A percentile compares a stretch with the other conserved stretches of the same genome.
Conservation (phyloP, 2,113 vertebrate genomes). For the Dicentrarchus labrax region DNA sequence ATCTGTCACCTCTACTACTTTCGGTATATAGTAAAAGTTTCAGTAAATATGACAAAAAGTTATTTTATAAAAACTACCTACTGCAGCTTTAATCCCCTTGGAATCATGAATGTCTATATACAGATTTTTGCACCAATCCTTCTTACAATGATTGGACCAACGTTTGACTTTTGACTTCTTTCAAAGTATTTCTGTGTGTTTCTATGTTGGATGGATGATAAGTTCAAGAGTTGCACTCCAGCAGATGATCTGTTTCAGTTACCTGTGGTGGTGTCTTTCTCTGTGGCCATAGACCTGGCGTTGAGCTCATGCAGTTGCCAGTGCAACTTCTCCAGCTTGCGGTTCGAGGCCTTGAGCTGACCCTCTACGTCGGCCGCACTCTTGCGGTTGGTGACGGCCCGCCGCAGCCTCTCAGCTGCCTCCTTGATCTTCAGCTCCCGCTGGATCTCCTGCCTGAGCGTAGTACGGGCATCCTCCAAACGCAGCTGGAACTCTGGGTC, state of each 20-base stretch:
- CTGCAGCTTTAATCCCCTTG: no score
- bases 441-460: conserved; percentile 85
- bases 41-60: no score
- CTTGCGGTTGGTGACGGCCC: conserved; percentile 82
- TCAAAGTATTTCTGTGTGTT: background rate
- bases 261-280: conserved; percentile 75
- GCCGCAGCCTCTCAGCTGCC: conserved; percentile 81
- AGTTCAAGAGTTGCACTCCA: background rate
- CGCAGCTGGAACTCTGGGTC: conserved; percentile 85
- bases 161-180: no score
- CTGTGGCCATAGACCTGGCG: conserved; percentile 81
- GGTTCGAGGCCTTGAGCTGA: conserved; percentile 80
- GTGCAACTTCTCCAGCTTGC: conserved; percentile 83
- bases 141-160: no score
- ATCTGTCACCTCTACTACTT: no score
- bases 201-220: background rate
- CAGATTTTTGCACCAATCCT: no score
- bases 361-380: conserved; percentile 82
- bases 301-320: conserved; percentile 85
- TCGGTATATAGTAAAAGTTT: no score
- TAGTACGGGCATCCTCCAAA: conserved; percentile 79
- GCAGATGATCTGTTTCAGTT: background rate
- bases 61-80: no score
- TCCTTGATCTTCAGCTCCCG: conserved; percentile 87
- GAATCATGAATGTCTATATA: no score